Conservation (phyloP, 2,888 invertebrate genomes). For the Parascotia fuliginaria region DNA sequence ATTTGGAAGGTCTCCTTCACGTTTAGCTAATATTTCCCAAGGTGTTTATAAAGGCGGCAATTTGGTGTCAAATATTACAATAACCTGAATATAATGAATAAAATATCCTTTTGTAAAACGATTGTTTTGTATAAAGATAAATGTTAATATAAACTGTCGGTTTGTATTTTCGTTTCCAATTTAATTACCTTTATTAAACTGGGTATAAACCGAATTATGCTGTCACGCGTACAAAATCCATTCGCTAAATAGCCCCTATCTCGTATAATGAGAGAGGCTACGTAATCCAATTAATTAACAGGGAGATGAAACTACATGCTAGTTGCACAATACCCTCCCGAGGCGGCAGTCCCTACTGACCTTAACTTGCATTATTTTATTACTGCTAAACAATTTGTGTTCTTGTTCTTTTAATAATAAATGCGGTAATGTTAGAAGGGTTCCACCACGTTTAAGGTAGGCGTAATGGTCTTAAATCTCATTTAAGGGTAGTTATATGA, state of each 20-base stretch:
- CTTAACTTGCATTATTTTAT: slow-evolving; percentile 44
- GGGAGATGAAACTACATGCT: slow-evolving; percentile 67
- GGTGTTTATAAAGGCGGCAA: slow-evolving; percentile 60
- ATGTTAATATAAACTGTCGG: background rate
- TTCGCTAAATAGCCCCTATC: slow-evolving; percentile 74
- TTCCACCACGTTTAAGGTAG: slow-evolving; percentile 31
- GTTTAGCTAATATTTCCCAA: slow-evolving; percentile 66
- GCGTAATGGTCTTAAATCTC: slow-evolving; percentile 21
- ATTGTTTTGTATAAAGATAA: background rate
- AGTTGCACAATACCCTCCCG: slow-evolving; percentile 54
- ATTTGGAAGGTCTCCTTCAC: slow-evolving; percentile 67
- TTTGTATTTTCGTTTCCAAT: slow-evolving; percentile 36
- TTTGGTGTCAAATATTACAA: slow-evolving; percentile 33
- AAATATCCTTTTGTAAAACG: background rate
- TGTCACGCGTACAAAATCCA: slow-evolving; percentile 71
- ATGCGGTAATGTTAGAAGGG: slow-evolving; percentile 43
- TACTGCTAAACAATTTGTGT: slow-evolving; percentile 48
- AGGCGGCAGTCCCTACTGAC: slow-evolving; percentile 30
- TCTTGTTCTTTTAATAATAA: slow-evolving; percentile 40
- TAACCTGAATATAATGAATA: background rate
- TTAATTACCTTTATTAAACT: slow-evolving; percentile 65
- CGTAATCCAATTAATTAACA: slow-evolving; percentile 79
- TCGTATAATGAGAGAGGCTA: slow-evolving; percentile 72
- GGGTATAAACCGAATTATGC: slow-evolving; percentile 64
- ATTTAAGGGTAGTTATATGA: slow-evolving; percentile 18